These are phyloP conservation scores for Druon quercuslanigerum DNA, from an alignment of 1,140 invertebrate species.

Conservation along the genomic window DNA sequence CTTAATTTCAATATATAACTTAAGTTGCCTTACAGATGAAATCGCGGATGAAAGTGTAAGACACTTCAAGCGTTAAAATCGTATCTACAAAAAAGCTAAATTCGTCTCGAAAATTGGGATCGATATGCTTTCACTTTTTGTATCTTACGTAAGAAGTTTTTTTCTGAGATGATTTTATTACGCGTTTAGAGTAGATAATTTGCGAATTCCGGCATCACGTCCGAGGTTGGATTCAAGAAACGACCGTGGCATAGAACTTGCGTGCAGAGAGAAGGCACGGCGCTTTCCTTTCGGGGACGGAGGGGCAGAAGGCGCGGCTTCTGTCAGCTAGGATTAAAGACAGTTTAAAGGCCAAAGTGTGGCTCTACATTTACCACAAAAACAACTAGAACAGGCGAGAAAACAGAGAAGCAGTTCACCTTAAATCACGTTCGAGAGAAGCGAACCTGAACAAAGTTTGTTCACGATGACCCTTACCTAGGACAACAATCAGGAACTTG, in stretches of 20 bases:
- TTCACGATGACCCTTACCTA: background rate
- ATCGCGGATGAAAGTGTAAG: too few relatives aligned
- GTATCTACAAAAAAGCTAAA: too few relatives aligned
- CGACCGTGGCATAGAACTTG: slow-evolving; percentile 50
- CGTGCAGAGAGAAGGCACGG: slow-evolving; percentile 49
- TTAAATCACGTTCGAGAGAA: background rate
- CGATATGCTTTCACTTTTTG: too few relatives aligned
- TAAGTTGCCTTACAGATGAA: too few relatives aligned
- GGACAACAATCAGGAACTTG: too few relatives aligned
- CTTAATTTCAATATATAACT: too few relatives aligned
- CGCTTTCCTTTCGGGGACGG: slow-evolving; percentile 42
- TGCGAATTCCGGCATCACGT: background rate
- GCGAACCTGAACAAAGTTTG: background rate
- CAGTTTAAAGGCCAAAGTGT: slow-evolving; percentile 32
- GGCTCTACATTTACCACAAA: background rate
- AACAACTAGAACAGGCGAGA: background rate
- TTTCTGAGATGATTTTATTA: too few relatives aligned
- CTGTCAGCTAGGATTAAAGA: slow-evolving; percentile 51
- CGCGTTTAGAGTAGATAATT: background rate
- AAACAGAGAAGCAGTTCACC: slow-evolving; percentile 6
- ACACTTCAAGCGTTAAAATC: too few relatives aligned
- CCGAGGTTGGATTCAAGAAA: background rate
- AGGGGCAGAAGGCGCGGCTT: slow-evolving; percentile 46
- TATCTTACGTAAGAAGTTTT: too few relatives aligned
- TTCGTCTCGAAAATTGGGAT: too few relatives aligned